Evolutionary conservation across 2,888 invertebrate species (phyloP), one percentile per base, ranked within the genome.

Genomic region (Eurois occulta): DNA sequence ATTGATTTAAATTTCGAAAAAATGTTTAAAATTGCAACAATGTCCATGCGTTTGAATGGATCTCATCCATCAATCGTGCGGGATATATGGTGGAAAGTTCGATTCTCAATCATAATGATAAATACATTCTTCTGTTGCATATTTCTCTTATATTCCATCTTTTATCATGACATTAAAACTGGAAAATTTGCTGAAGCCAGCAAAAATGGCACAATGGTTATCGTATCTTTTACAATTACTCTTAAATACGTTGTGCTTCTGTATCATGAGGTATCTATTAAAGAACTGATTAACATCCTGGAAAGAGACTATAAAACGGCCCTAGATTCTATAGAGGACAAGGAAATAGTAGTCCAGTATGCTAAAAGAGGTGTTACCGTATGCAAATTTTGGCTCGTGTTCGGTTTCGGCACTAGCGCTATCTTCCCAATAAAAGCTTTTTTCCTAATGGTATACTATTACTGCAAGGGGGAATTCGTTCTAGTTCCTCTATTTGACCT

Each of bases 371-470:
- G 94, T 32, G 84, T 88, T 0, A 90, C 84, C 32, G 90, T 94
- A 16, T 91, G 92, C 78, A 88, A 89, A 75, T 89, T 91, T 76
- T 95, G 94, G 95, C 78, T 92, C 1, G 70, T 91, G 11, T 81
- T 89, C 24, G 89, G 91, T 4, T 65, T 82, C 5, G 75, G 86
- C 0, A 92, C 93, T 0, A 85, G 92, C 41, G 52, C 81, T 4
- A 84, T 92, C 67, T 95, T 95, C 82, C 93, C 93, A 0, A 46
- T 92, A 2, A 93, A 93, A 83, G 93, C 95, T 16, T 80, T 93
- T 13, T 18, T 86, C 28, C 77, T 91, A 62, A 95, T 94, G 93
- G 72, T 67, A 5, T 91, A 91, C 79, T 90, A 89, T 35, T 91
- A 91, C 71, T 88, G 77, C 58, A 86, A 87, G 7, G 91, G 90